phyloP scores from a whole-genome alignment of 1,140 invertebrate species.

The Saccostrea glomerata region DNA sequence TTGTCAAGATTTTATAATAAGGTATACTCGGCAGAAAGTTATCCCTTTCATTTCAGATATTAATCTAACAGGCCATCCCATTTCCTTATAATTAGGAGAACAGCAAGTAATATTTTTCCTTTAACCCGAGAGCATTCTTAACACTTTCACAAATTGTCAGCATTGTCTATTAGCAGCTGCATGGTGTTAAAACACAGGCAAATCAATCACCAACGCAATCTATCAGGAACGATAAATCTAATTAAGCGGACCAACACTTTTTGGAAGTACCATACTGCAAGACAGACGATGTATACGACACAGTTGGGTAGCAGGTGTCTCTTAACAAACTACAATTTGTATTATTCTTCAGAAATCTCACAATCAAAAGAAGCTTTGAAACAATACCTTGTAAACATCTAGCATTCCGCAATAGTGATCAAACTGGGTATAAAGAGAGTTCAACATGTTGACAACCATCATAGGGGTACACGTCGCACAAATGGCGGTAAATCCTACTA shows the following conservation, averaged over 20 bases:
- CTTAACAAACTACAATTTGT: background rate
- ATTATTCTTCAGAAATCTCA: background rate
- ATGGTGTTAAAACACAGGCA: constrained; percentile 17
- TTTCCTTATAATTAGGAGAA: background rate
- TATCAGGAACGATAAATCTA: constrained; percentile 15
- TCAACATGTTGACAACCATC: constrained; percentile 93
- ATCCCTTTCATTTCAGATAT: too few relatives aligned
- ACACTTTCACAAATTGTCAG: constrained; percentile 1
- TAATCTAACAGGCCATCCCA: too few relatives aligned
- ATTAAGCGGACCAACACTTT: constrained; percentile 7
- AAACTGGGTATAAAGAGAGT: constrained; percentile 94
- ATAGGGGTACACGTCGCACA: constrained; percentile 73
- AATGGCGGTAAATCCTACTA: constrained; percentile 96
- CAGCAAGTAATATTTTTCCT: background rate
- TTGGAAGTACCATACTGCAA: background rate
- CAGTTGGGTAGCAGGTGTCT: background rate
- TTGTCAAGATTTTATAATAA: too few relatives aligned
- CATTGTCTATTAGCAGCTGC: constrained; percentile 10
- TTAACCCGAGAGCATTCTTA: background rate
- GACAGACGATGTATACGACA: background rate
- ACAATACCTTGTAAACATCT: constrained; percentile 93
- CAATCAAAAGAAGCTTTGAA: background rate
- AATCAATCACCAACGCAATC: constrained; percentile 21
- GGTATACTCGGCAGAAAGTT: too few relatives aligned
- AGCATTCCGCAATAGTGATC: constrained; percentile 91